Evolutionary conservation across 2,113 vertebrate genomes (phyloP), one percentile per base, ranked within the genome.

Genomic region (Leptobrachium leishanense): DNA sequence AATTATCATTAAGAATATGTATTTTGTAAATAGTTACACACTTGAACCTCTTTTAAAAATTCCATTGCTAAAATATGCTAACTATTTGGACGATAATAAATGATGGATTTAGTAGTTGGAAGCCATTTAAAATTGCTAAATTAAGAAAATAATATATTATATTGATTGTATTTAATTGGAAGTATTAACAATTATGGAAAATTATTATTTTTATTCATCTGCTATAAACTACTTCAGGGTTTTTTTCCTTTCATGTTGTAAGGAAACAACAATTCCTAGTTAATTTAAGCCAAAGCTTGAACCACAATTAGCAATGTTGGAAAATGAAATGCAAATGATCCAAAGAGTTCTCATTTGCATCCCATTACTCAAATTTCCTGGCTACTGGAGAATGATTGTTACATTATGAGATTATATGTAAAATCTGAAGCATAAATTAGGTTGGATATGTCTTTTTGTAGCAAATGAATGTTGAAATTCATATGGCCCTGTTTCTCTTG

Each of bases 291-390:
- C 74, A 68, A 53, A 67, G 50, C 46, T 67, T 68, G 43, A 8
- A 54, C 74, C 5, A 8, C 20, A n/a, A 62, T 15, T 63, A 43
- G 46, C 7, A 40, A 65, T 75, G 43, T 44, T 68, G 74, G 74
- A 67, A 55, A 76, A 76, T 74, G 43, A 74, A 62, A 74, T 74
- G 74, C 46, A 76, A 76, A 76, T 55, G 31, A 68, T 40, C 74
- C 64, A 76, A 66, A 66, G 63, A 66, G 31, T 75, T 12, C 31
- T 13, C 46, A 50, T 68, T 76, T 55, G 11, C 50, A 39, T 76
- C 31, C 66, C 74, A 76, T 76, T 65, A 76, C 46, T 76, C 46
- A 76, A 55, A 76, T 54, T 76, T 43, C 64, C 20, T 74, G 43
- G 73, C 74, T 68, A 68, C 10, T 20, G 40, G 39, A 68, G 46